These are phyloP conservation scores for Neodiprion pinetum DNA, from an alignment of 1,140 invertebrate species.

Conservation along the genomic window DNA sequence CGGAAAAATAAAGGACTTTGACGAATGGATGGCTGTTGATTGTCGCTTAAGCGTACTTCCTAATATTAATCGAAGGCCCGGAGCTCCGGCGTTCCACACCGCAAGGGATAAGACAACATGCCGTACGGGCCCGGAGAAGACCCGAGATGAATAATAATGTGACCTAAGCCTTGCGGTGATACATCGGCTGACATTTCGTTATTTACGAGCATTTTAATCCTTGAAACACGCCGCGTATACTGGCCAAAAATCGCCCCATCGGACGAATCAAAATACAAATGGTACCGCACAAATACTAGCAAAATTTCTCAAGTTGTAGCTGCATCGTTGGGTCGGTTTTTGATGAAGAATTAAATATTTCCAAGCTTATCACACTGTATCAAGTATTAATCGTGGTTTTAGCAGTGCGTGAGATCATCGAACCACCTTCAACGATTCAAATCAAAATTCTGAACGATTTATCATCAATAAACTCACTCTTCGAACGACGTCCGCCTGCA, in stretches of 20 bases:
- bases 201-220: conserved; percentile 47
- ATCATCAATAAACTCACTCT: too few relatives aligned
- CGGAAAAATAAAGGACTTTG: background rate
- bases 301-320: too few relatives aligned
- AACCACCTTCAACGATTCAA: too few relatives aligned
- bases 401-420: too few relatives aligned
- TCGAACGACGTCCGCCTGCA: too few relatives aligned
- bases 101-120: conserved; percentile 2
- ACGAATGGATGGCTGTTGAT: background rate
- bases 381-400: too few relatives aligned
- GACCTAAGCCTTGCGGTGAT: conserved; percentile 43
- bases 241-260: background rate
- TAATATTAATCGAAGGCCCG: conserved; percentile 1
- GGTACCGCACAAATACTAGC: too few relatives aligned
- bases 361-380: too few relatives aligned
- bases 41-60: background rate
- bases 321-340: too few relatives aligned
- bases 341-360: too few relatives aligned
- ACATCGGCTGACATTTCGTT: conserved; percentile 47
- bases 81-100: background rate
- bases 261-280: too few relatives aligned
- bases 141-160: conserved; percentile 45
- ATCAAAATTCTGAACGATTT: too few relatives aligned
- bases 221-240: background rate
- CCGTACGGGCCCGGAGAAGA: conserved; percentile 13